Evolutionary conservation across 2,888 invertebrate genomes (phyloP), one percentile per base, ranked within the genome.

Genomic region (Portevinia maculata): DNA sequence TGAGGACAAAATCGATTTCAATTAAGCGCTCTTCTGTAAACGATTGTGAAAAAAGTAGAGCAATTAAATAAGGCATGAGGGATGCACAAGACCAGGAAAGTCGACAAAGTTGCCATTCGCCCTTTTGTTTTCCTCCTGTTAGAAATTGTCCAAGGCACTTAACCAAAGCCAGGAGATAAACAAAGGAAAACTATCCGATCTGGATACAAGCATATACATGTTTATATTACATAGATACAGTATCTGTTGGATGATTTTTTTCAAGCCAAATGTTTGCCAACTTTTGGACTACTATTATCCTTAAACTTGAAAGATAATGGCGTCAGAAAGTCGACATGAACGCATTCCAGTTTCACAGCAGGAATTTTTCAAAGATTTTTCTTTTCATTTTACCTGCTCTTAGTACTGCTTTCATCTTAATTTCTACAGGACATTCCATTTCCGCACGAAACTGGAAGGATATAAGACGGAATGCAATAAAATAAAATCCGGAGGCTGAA

Each of bases 271-370:
- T 32, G 65, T 59, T 81, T 81, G 53, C 70, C 52, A 70, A 70
- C 59, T 75, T 75, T 70, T 64, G 59, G 39, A 70, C 59, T 70
- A 75, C 69, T 57, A 81, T 70, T 75, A 76, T 81, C 76, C 69
- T 75, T 81, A 75, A 81, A 81, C 70, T 75, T 75, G 81, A 75
- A 75, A 70, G 57, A 64, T 70, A 65, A 81, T 71, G 81, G 70
- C 81, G 81, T 64, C 81, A 81, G 41, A 34, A 75, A 76, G 81
- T 76, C 81, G 55, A 70, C 59, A 44, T 59, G 21, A 64, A 74
- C 69, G 62, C 50, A 41, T 53, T 69, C 28, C 48, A 50, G 46
- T 52, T 44, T 57, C 37, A 8, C 13, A 69, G 46, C 50, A 37
- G 24, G 39, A 50, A 60, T 60, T 48, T 52, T n/a, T 55, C 21